phyloP scores from a whole-genome alignment of 2,113 vertebrate species.

The Quiscalus mexicanus region DNA sequence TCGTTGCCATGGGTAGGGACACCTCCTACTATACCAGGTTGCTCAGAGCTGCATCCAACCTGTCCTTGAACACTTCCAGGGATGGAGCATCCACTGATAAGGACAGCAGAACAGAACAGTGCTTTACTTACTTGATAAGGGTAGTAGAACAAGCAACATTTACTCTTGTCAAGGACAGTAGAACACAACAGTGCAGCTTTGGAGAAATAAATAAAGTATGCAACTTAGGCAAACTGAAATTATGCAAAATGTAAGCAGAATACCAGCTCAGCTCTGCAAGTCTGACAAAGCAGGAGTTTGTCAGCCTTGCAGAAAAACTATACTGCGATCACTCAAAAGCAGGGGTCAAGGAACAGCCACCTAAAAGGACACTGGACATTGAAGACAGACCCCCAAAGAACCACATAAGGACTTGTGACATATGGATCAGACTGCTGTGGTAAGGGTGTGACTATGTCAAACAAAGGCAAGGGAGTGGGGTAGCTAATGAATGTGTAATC shows the following conservation, averaged over 20 bases:
- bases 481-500: not conserved
- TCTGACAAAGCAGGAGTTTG: not conserved
- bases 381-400: not conserved
- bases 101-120: not conserved
- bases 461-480: not conserved
- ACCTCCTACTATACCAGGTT: not conserved
- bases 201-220: not conserved
- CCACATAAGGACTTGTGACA: not conserved
- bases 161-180: not conserved
- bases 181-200: not conserved
- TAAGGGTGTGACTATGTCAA: not conserved
- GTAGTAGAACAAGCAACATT: not conserved
- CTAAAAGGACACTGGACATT: not conserved
- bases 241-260: not conserved
- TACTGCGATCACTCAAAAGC: not conserved
- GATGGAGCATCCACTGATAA: not conserved
- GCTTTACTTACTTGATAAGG: not conserved
- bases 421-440: not conserved
- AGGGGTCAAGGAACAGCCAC: not conserved
- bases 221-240: not conserved
- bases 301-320: rapidly evolving
- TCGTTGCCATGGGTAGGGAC: rapidly evolving
- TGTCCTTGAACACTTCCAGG: not conserved
- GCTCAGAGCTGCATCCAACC: not conserved
- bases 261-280: not conserved